Evolutionary conservation across 2,797 vertebrate species (phyloP).

Genomic region (Hippoglossus hippoglossus): DNA sequence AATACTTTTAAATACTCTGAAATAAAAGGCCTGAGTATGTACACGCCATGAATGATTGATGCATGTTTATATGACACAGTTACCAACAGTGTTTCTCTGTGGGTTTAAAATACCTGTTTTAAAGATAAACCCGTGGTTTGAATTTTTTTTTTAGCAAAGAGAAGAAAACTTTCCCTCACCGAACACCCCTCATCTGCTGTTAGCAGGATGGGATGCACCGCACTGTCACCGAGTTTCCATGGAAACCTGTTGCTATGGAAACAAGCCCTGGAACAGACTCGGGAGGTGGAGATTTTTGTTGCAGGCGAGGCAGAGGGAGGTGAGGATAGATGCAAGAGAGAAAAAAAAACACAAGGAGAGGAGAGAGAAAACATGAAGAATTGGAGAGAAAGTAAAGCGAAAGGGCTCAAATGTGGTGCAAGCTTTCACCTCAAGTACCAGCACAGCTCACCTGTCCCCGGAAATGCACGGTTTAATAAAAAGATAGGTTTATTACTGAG

Average conservation of each 20-base stretch:
- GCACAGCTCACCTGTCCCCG: background rate
- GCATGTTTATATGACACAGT: background rate
- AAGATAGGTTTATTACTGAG: background rate
- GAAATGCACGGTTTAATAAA: background rate
- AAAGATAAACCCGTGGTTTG: conserved; percentile 9
- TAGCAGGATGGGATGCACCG: conserved; percentile 74
- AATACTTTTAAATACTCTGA: background rate
- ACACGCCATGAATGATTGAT: background rate
- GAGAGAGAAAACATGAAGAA: conserved; percentile 26
- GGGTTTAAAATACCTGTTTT: background rate
- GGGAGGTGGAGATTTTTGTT: conserved; percentile 65
- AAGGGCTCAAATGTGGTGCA: conserved; percentile 13
- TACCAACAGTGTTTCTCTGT: background rate
- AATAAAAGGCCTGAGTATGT: background rate
- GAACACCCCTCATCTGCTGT: conserved; percentile 57
- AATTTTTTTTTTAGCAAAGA: conserved; percentile 19
- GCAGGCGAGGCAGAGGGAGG: conserved; percentile 61
- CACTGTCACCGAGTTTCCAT: conserved; percentile 88
- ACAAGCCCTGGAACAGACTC: conserved; percentile 78
- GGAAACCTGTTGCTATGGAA: conserved; percentile 88
- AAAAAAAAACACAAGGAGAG: background rate
- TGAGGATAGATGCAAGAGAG: conserved; percentile 34
- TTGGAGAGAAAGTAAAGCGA: conserved; percentile 28
- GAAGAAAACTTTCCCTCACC: conserved; percentile 57
- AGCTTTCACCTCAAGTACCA: background rate